phyloP scores from a whole-genome alignment of 2,888 invertebrate genomes.

The Amphipyra berbera region DNA sequence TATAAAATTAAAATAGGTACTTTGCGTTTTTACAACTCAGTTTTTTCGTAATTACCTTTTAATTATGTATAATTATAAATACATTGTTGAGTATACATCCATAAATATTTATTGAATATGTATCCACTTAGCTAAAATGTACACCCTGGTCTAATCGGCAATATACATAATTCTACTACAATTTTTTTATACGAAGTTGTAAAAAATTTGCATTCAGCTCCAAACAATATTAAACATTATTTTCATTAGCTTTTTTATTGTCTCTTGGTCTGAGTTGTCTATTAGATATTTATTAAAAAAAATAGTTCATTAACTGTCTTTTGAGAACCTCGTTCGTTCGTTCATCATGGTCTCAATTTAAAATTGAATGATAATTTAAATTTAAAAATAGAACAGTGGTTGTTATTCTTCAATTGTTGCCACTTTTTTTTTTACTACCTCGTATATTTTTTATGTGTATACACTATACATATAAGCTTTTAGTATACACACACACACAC shows the following conservation, averaged over 20 bases:
- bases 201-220: neutral
- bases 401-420: too few species aligned
- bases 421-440: neutral
- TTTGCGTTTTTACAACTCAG: too few species aligned
- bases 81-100: neutral
- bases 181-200: constrained; percentile 8
- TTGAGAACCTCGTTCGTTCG: too few species aligned
- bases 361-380: too few species aligned
- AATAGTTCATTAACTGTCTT: too few species aligned
- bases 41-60: neutral
- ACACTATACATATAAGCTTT: constrained; percentile 20
- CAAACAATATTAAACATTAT: neutral
- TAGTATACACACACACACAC: constrained; percentile 38
- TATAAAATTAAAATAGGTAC: neutral
- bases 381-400: too few species aligned
- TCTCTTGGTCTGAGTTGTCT: too few species aligned
- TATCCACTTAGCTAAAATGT: constrained; percentile 48
- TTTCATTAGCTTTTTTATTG: too few species aligned
- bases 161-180: constrained; percentile 28
- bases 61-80: too few species aligned
- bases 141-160: constrained; percentile 74
- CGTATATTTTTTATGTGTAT: constrained; percentile 19
- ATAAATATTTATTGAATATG: neutral
- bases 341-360: too few species aligned
- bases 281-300: too few species aligned